These are phyloP conservation scores for Hydropotes inermis DNA, from an alignment of 2,113 vertebrate species.

Conservation along the genomic window DNA sequence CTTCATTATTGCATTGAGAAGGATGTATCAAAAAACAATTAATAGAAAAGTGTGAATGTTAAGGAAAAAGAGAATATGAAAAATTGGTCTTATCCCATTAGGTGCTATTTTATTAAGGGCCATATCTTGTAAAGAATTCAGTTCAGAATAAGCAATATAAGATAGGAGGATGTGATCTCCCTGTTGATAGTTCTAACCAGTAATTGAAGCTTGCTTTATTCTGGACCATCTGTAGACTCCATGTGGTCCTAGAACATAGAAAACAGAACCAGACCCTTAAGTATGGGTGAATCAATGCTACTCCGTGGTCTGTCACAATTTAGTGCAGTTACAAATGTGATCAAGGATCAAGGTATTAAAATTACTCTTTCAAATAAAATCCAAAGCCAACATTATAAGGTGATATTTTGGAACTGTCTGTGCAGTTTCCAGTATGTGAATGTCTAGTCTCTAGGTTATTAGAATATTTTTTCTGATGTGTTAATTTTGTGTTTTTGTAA, in stretches of 20 bases:
- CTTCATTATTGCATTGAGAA: background rate
- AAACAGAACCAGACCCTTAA: slow-evolving; percentile 26
- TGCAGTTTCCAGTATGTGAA: background rate
- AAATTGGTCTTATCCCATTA: background rate
- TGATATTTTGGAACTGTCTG: background rate
- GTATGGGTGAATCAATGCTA: background rate
- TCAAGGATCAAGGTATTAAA: slow-evolving; percentile 36
- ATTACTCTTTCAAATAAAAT: slow-evolving; percentile 34
- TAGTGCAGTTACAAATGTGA: background rate
- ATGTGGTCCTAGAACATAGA: background rate
- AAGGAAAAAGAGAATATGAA: background rate
- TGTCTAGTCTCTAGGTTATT: background rate
- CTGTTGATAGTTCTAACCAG: background rate
- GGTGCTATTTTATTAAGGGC: background rate
- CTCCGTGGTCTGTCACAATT: background rate
- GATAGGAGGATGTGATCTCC: background rate
- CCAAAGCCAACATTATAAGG: background rate
- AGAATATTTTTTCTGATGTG: background rate
- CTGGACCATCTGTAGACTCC: slow-evolving; percentile 7
- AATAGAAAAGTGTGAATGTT: background rate
- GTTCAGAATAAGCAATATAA: background rate
- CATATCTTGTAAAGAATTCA: background rate
- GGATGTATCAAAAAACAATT: background rate
- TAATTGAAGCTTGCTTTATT: background rate
- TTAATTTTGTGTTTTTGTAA: slow-evolving; percentile 19